Percentiles rank a stretch among this genome's conserved stretches.
Evolutionary conservation across 1,140 invertebrate genomes (phyloP).

Genomic region (Fopius arisanus): DNA sequence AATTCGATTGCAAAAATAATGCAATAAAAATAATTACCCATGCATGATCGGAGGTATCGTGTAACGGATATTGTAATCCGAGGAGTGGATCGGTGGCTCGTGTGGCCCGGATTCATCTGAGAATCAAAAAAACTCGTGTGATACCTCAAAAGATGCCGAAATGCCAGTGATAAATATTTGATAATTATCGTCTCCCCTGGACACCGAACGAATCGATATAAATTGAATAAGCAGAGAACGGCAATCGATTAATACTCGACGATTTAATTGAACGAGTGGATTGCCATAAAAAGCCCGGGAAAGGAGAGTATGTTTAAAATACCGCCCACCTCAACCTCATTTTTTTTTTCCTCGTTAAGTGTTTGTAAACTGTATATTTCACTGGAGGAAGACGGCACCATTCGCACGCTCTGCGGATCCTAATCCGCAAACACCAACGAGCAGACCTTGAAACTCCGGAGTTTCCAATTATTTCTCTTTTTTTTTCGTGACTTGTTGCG

Average conservation of each 20-base stretch:
- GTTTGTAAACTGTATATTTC: not conserved
- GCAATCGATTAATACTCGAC: not conserved
- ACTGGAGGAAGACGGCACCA: conserved; percentile 22
- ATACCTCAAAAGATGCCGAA: not conserved
- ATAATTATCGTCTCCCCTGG: too few species aligned
- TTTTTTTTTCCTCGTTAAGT: not conserved
- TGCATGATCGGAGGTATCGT: not conserved
- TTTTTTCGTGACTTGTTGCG: not conserved
- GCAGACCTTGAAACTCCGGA: conserved; percentile 15
- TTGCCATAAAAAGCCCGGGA: not conserved
- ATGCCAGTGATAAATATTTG: too few species aligned
- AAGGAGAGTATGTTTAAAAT: not conserved
- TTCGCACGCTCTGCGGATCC: conserved; percentile 30
- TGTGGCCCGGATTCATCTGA: not conserved
- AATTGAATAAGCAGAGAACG: too few species aligned
- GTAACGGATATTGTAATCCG: conserved; percentile 2
- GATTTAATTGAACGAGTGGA: not conserved
- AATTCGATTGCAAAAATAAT: not conserved
- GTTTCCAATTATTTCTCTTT: conserved; percentile 19
- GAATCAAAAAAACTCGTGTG: not conserved
- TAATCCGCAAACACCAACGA: conserved; percentile 13
- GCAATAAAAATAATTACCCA: not conserved
- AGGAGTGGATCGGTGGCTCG: not conserved
- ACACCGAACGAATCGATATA: too few species aligned
- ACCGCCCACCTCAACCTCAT: not conserved